These are phyloP conservation scores for Sorex fumeus DNA, from an alignment of 2,113 vertebrate genomes.

Conservation along the genomic window DNA sequence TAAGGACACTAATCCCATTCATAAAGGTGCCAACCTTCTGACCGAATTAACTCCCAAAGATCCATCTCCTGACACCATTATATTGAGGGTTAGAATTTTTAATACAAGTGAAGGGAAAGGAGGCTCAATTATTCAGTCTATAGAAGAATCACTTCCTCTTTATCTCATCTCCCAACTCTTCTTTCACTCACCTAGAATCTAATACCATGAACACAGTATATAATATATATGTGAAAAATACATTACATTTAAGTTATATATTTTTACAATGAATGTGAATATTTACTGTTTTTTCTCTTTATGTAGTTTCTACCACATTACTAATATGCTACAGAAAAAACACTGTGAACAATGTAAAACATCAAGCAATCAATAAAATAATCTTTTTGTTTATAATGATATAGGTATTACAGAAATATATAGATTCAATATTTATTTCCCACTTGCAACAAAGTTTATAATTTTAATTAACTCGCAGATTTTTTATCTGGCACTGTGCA, in stretches of 20 bases:
- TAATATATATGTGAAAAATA: constrained; percentile 17
- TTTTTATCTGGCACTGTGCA: constrained; percentile 4
- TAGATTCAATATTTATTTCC: constrained; percentile 51
- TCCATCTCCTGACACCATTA: background rate
- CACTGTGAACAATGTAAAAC: background rate
- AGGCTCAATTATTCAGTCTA: background rate
- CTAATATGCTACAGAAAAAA: constrained; percentile 5
- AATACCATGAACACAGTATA: background rate
- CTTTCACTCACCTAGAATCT: background rate
- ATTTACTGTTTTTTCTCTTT: constrained; percentile 39
- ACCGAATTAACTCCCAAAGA: background rate
- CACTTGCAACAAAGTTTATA: constrained; percentile 45
- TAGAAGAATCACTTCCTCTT: background rate
- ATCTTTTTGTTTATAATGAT: constrained; percentile 25
- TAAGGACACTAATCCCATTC: background rate
- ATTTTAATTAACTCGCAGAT: constrained; percentile 66
- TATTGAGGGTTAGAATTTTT: background rate
- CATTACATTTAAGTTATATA: constrained; percentile 35
- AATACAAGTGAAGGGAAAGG: background rate
- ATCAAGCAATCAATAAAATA: constrained; percentile 41
- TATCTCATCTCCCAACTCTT: background rate
- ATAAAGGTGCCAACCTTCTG: background rate
- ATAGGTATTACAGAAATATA: background rate
- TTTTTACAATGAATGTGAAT: constrained; percentile 3
- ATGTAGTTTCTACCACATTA: background rate